Evolutionary conservation across 2,113 vertebrate species (phyloP), one percentile per base, ranked within the genome.

Genomic region (Dicerorhinus sumatrensis): DNA sequence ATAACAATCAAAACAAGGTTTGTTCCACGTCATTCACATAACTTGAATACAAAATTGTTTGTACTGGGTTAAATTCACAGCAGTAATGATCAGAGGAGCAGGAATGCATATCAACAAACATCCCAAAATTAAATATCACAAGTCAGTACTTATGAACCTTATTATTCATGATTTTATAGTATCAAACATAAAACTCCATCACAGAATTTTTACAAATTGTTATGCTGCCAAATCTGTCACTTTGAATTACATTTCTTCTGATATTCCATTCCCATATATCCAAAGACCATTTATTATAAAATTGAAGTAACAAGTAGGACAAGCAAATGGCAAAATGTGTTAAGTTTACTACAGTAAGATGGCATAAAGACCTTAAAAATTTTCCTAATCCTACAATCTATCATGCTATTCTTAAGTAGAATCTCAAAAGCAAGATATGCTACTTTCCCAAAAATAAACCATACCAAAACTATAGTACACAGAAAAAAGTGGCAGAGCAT

Each of bases 41-140:
- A 93, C 2, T 87, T 93, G 62, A 94, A 76, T 88, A 79, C 4
- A 81, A 25, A 91, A 91, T 90, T 84, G 70, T 69, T 56, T 83
- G 11, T 10, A 89, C 5, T 93, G n/a, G 6, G 12, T 25, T 93
- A 89, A 88, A 42, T 56, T 70, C 63, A 48, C 39, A 76, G 33
- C 14, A 94, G 27, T 73, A 91, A 81, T 67, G 8, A 83, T 72
- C 42, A 96, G 25, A 87, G 17, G n/a, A 63, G 4, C 46, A 76
- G 4, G 21, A 39, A 58, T 51, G 17, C 31, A 1, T 51, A 86
- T 27, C 51, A 93, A 39, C 0, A 89, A 39, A 33, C 33, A 94
- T n/a, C 11, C 33, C 56, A 83, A 77, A 96, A 90, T 84, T n/a
- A 95, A 83, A 48, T 33, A 95, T 33, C 60, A 84, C 13, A 83